phyloP scores from a whole-genome alignment of 2,797 vertebrate species.

The Decapterus maruadsi region DNA sequence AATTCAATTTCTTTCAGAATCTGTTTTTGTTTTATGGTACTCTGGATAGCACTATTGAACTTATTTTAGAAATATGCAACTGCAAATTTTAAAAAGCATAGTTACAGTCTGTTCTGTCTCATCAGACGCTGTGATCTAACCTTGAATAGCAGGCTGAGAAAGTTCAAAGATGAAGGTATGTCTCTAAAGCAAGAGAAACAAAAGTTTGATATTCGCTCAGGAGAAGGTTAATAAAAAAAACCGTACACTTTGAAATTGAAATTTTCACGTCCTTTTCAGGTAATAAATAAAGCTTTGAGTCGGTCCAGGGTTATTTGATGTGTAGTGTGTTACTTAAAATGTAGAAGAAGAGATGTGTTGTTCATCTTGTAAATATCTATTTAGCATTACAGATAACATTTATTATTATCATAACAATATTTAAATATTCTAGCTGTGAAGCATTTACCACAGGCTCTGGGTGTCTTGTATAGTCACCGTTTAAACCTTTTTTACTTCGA shows the following conservation, averaged over 20 bases:
- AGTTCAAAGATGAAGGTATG: neutral
- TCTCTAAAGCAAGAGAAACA: neutral
- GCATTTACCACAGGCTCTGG: neutral
- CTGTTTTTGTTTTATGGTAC: slow-evolving; percentile 1
- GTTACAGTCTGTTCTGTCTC: neutral
- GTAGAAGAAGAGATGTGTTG: no score
- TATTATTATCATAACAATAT: neutral
- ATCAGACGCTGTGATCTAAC: neutral
- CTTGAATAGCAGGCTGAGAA: neutral
- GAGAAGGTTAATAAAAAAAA: neutral
- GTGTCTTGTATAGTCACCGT: no score
- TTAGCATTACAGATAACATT: no score
- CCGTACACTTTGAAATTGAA: neutral
- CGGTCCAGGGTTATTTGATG: neutral
- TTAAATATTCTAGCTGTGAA: neutral
- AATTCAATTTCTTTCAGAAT: neutral
- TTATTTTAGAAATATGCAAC: neutral
- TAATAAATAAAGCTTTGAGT: neutral
- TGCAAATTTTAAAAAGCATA: neutral
- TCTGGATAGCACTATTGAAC: neutral
- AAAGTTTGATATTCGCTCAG: neutral
- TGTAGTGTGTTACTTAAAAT: no score
- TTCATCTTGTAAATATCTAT: no score
- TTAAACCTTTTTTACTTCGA: no score
- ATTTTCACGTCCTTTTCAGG: neutral